Conservation (phyloP, 2,888 invertebrate species). For the Temnothorax unifasciatus region DNA sequence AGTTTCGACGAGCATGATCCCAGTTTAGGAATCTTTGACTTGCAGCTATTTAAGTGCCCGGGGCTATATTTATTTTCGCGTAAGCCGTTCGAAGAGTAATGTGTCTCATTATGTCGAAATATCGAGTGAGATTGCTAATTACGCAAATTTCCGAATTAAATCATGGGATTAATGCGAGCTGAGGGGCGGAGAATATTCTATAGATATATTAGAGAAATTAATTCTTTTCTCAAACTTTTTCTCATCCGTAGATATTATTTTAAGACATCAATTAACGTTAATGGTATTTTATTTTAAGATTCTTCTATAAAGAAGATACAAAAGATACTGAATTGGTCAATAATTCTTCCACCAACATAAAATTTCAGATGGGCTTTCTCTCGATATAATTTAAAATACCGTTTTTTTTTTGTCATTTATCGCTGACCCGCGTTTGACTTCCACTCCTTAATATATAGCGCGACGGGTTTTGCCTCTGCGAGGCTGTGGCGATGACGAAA, state of each 20-base stretch:
- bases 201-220: neutral
- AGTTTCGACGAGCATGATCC: slow-evolving; percentile 53
- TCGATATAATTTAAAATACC: neutral
- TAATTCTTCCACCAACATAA: neutral
- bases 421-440: slow-evolving; percentile 1
- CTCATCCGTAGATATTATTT: neutral
- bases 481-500: slow-evolving; percentile 27
- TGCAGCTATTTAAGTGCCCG: slow-evolving; percentile 47
- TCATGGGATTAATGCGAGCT: neutral
- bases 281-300: neutral
- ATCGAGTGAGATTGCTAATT: slow-evolving; percentile 40
- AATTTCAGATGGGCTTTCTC: neutral
- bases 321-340: neutral
- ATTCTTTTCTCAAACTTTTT: neutral
- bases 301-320: too few species aligned
- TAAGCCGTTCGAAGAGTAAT: slow-evolving; percentile 37
- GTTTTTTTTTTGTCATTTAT: slow-evolving; percentile 28
- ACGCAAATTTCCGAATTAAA: slow-evolving; percentile 38
- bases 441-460: slow-evolving; percentile 5
- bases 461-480: neutral
- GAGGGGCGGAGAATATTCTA: neutral
- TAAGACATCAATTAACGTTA: neutral
- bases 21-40: slow-evolving; percentile 51
- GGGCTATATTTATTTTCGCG: slow-evolving; percentile 45
- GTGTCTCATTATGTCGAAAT: slow-evolving; percentile 39